Evolutionary conservation across 2,888 invertebrate species (phyloP), one percentile per base, ranked within the genome.

Genomic region (Nomada ferruginata): DNA sequence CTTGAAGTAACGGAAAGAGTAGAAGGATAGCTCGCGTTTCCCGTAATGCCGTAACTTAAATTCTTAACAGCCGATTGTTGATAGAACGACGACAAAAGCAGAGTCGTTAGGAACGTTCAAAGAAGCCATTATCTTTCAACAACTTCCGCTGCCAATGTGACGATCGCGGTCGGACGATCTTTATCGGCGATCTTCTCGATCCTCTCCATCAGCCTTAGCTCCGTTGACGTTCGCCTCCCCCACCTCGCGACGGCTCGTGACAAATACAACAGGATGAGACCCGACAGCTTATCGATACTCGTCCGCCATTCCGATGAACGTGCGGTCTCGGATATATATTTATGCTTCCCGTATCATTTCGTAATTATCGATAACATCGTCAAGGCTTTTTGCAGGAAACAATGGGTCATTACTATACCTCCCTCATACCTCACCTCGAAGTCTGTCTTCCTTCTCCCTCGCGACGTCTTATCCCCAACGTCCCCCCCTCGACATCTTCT

Each of bases 301-400:
- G 89, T 89, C 91, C 91, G 89, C 88, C 88, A 89, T 90, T 87
- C 63, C 82, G 86, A 88, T 86, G 86, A 88, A 88, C 89, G 87
- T 90, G 90, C 65, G 36, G 26, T 83, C 89, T 89, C 90, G 89
- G 91, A 92, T 91, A 91, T 91, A 90, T 93, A 93, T 92, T 93
- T 92, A 92, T 91, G 92, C 91, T 92, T 92, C 91, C 92, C 92
- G 91, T 93, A 93, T 93, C 93, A 93, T 93, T 93, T 92, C 90
- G 93, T 92, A 93, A 93, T 93, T 93, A 93, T 93, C 93, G 93
- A 93, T 93, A 93, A 93, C 92, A 93, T 93, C 93, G 92, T 92
- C 93, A 92, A 93, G 93, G 93, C 87, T 92, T 92, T 92, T 92
- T 90, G 91, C 91, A 89, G 91, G 91, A 93, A 93, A 93, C 93